Evolutionary conservation across 2,888 invertebrate genomes (phyloP).

Genomic region (Glaucopsyche alexis): DNA sequence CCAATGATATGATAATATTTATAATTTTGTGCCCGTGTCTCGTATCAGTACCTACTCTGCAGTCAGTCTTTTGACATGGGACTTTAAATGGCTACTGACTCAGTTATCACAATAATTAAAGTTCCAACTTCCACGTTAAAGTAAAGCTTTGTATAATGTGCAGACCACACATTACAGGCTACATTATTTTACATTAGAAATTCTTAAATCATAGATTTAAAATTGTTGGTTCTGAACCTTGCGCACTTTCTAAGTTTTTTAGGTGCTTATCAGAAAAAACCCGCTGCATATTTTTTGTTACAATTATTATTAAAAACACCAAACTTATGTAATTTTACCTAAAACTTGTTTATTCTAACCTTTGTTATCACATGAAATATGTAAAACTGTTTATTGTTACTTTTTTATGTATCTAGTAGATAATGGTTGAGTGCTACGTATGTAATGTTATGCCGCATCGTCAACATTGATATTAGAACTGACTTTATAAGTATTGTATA

Average conservation of each 20-base stretch:
- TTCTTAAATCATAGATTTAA: neutral
- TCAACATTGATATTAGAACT: neutral
- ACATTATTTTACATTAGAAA: too few species aligned
- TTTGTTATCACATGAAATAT: neutral
- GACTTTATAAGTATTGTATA: neutral
- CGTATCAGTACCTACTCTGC: too few species aligned
- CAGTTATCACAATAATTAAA: too few species aligned
- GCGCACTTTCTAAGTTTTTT: too few species aligned
- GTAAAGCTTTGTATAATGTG: too few species aligned
- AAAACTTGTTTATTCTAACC: neutral
- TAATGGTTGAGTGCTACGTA: neutral
- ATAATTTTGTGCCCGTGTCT: too few species aligned
- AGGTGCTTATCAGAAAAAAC: too few species aligned
- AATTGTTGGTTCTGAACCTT: neutral
- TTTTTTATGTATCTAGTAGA: neutral
- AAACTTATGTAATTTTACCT: neutral
- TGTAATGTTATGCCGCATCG: neutral
- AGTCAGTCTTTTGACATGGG: too few species aligned
- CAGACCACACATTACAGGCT: too few species aligned
- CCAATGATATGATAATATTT: too few species aligned
- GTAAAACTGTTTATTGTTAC: neutral
- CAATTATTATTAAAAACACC: neutral
- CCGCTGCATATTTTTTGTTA: neutral
- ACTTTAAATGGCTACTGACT: too few species aligned
- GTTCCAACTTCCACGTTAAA: too few species aligned